Percentiles rank a stretch among this genome's conserved stretches.
Conservation (phyloP, 2,888 invertebrate genomes). For the Calameuta pallipes region DNA sequence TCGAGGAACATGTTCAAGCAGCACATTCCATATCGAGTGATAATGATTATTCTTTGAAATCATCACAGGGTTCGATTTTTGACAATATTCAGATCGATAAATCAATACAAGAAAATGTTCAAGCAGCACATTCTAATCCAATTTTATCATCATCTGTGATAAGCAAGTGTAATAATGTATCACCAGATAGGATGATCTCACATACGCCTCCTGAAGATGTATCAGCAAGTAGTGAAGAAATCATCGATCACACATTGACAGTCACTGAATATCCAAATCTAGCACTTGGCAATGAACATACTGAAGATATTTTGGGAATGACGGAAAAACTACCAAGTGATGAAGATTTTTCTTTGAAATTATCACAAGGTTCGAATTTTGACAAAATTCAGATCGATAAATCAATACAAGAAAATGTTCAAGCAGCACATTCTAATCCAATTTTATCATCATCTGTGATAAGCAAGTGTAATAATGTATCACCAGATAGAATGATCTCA, state of each 20-base stretch:
- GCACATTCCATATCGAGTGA: not conserved
- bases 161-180: not conserved
- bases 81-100: not conserved
- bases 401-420: not conserved
- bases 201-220: not conserved
- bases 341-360: no score
- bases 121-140: not conserved
- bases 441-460: not conserved
- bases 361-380: no score
- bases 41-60: not conserved
- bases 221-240: not conserved
- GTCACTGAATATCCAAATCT: not conserved
- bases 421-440: not conserved
- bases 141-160: not conserved
- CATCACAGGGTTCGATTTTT: no score
- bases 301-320: not conserved
- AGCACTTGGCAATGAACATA: not conserved
- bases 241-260: not conserved
- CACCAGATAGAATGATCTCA: no score
- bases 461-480: not conserved
- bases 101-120: not conserved
- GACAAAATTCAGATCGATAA: not conserved
- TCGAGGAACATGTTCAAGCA: not conserved
- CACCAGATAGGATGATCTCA: no score
- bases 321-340: not conserved